These are phyloP conservation scores for Lanius ludovicianus DNA, from an alignment of 2,113 vertebrate genomes.

Conservation along the genomic window DNA sequence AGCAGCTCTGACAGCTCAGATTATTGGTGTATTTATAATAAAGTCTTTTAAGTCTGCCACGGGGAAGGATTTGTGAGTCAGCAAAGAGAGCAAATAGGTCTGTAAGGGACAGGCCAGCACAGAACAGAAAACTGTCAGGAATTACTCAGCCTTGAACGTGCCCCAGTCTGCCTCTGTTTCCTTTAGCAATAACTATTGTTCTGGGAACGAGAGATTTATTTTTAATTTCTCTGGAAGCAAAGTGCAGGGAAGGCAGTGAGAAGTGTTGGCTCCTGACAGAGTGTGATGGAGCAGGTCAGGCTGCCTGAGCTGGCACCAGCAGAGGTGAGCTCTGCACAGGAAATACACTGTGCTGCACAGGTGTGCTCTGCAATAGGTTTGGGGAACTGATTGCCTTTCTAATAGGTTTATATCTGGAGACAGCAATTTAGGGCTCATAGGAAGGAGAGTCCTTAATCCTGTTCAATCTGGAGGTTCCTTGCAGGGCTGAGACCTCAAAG, in stretches of 20 bases:
- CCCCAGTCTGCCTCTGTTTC: not conserved
- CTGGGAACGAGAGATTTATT: not conserved
- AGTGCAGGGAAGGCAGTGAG: not conserved
- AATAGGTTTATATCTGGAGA: not conserved
- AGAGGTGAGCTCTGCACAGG: not conserved
- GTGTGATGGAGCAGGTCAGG: not conserved
- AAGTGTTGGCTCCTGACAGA: not conserved
- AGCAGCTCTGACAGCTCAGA: constrained; percentile 26
- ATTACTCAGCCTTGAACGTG: not conserved
- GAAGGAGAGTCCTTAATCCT: not conserved
- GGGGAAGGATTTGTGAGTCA: constrained; percentile 59
- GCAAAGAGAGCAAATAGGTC: constrained; percentile 12
- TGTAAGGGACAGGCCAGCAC: not conserved
- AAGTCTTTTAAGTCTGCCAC: constrained; percentile 48
- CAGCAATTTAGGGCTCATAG: not conserved
- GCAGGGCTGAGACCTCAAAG: not conserved
- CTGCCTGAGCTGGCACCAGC: not conserved
- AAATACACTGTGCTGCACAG: not conserved
- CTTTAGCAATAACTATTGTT: not conserved
- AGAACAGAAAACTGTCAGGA: not conserved
- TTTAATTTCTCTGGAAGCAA: not conserved
- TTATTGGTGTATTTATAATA: constrained; percentile 65
- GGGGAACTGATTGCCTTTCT: not conserved
- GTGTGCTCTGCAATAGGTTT: not conserved
- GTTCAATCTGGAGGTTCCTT: not conserved